Evolutionary conservation across 2,113 vertebrate genomes (phyloP).

Genomic region (Anolis carolinensis): DNA sequence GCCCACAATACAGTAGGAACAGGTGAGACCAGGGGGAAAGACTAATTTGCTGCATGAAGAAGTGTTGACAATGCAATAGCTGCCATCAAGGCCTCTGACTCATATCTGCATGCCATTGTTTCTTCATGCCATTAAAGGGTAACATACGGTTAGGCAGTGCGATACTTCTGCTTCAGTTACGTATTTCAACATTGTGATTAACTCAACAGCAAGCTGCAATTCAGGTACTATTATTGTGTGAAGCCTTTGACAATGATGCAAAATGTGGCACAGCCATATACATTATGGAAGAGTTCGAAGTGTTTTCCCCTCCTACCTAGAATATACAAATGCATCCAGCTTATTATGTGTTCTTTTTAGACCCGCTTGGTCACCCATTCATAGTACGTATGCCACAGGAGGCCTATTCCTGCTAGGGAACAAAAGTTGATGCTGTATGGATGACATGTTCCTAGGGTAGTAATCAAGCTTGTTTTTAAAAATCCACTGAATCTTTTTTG

Average conservation of each 20-base stretch:
- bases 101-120: constrained; percentile 23
- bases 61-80: constrained; percentile 16
- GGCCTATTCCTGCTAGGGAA: constrained; percentile 37
- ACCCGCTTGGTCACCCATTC: constrained; percentile 34
- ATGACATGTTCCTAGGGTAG: constrained; percentile 41
- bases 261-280: background rate
- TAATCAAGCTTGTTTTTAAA: constrained; percentile 51
- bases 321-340: background rate
- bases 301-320: constrained; percentile 39
- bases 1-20: background rate
- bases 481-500: constrained; percentile 35
- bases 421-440: constrained; percentile 8
- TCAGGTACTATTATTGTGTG: constrained; percentile 22
- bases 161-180: constrained; percentile 6
- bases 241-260: constrained; percentile 18
- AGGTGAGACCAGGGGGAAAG: constrained; percentile 1
- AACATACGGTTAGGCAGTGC: background rate
- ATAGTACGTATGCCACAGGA: constrained; percentile 9
- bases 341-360: constrained; percentile 32
- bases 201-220: constrained; percentile 13
- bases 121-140: background rate
- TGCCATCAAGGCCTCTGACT: background rate
- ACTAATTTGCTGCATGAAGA: background rate
- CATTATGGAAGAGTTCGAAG: background rate
- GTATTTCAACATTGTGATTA: background rate